Conservation (phyloP, 2,113 vertebrate species). For the Equus przewalskii region DNA sequence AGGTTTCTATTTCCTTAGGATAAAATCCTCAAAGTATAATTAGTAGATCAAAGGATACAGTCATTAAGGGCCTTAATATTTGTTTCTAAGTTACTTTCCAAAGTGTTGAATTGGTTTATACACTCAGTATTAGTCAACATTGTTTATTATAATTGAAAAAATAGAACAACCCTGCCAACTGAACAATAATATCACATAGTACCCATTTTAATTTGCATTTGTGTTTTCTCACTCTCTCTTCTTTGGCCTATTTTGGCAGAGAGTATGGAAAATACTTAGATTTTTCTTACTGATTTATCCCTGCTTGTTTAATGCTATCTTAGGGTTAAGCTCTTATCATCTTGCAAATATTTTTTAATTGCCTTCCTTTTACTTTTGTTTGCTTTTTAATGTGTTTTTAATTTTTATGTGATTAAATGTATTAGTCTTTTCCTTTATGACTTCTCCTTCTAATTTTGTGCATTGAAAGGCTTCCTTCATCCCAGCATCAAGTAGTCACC, state of each 20-base stretch:
- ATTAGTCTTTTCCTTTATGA: not conserved
- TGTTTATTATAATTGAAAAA: not conserved
- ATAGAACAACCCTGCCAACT: not conserved
- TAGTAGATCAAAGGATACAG: not conserved
- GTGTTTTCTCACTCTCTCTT: not conserved
- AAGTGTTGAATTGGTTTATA: not conserved
- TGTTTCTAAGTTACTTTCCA: not conserved
- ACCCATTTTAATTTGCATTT: not conserved
- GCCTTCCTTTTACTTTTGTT: not conserved
- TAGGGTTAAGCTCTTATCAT: not conserved
- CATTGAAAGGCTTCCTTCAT: not conserved
- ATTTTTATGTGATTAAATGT: not conserved
- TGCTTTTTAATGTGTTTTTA: conserved; percentile 12
- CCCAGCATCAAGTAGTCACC: not conserved
- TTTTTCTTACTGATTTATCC: conserved; percentile 11
- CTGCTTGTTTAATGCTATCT: not conserved
- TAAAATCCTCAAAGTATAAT: not conserved
- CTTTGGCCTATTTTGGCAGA: not conserved
- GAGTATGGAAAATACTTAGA: not conserved
- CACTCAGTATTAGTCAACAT: not conserved
- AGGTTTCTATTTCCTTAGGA: conserved; percentile 23
- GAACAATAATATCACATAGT: not conserved
- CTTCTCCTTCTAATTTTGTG: not conserved
- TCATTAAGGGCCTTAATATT: not conserved
- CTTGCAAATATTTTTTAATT: not conserved